Percentiles rank a stretch among this genome's conserved stretches.
phyloP scores from a whole-genome alignment of 2,797 vertebrate genomes.

The Lepilemur septentrionalis region DNA sequence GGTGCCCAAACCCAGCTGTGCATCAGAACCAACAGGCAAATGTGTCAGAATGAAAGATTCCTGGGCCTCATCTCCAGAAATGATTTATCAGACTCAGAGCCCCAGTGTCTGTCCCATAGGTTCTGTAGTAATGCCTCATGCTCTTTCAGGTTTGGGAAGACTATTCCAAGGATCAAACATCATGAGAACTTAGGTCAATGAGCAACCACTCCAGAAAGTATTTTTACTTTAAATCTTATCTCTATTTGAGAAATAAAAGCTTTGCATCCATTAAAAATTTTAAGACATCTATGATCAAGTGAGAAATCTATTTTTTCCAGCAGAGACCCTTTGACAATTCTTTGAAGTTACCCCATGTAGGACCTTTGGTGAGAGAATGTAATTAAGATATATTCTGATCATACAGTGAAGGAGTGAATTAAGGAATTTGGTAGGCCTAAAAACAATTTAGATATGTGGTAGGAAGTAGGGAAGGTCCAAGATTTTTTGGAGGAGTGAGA shows the following conservation, averaged over 20 bases:
- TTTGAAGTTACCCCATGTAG: not conserved
- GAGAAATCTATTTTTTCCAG: not conserved
- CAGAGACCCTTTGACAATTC: not conserved
- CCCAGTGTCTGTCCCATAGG: not conserved
- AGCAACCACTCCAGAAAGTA: not conserved
- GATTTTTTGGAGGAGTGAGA: not conserved
- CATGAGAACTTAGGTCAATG: not conserved
- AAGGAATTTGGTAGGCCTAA: not conserved
- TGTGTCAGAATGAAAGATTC: not conserved
- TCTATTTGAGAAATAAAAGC: not conserved
- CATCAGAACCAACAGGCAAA: not conserved
- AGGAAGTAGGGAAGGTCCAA: not conserved
- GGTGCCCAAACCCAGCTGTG: accelerated
- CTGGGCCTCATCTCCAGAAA: not conserved
- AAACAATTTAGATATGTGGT: not conserved
- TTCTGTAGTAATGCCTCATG: not conserved
- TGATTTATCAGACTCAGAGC: too few relatives aligned
- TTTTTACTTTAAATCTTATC: too few relatives aligned
- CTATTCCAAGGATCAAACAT: too few relatives aligned
- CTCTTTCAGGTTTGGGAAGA: not conserved
- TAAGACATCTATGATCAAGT: not conserved
- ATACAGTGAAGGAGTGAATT: not conserved
- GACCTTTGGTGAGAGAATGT: not conserved
- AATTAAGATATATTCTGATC: not conserved
- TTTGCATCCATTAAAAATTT: not conserved